Evolutionary conservation across 2,888 invertebrate genomes (phyloP).

Genomic region (Aspidiotus rigidus): DNA sequence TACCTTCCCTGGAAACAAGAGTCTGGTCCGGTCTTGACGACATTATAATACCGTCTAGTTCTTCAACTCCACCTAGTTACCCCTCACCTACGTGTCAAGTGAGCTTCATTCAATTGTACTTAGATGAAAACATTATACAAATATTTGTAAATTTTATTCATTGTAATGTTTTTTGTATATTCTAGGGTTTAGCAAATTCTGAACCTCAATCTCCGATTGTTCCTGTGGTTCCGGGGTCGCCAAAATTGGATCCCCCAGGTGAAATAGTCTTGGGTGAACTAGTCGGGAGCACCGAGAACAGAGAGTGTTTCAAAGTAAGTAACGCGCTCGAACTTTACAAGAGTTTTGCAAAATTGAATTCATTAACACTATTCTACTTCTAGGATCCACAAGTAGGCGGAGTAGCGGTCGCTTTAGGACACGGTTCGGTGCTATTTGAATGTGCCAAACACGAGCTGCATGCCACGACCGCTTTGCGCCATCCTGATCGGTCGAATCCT

Average conservation of each 20-base stretch:
- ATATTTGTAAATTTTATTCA: neutral
- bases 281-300: conserved; percentile 67
- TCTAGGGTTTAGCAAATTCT: neutral
- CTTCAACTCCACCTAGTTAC: conserved; percentile 11
- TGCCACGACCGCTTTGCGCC: conserved; percentile 80
- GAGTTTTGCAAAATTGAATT: too few relatives aligned
- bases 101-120: too few relatives aligned
- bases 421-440: conserved; percentile 91
- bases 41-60: conserved; percentile 13
- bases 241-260: conserved; percentile 64
- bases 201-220: conserved; percentile 41
- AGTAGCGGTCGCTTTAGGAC: conserved; percentile 85
- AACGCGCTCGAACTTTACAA: too few relatives aligned
- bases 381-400: conserved; percentile 82
- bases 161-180: neutral
- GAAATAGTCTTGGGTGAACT: conserved; percentile 76
- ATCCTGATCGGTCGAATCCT: conserved; percentile 78
- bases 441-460: conserved; percentile 96
- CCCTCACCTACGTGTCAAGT: too few relatives aligned
- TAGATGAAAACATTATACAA: too few relatives aligned
- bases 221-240: conserved; percentile 45
- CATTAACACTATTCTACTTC: neutral
- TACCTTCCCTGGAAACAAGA: conserved; percentile 1
- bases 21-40: neutral
- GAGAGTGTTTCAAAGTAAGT: conserved; percentile 65